Conservation (phyloP, 2,113 vertebrate genomes). For the Peromyscus maniculatus region DNA sequence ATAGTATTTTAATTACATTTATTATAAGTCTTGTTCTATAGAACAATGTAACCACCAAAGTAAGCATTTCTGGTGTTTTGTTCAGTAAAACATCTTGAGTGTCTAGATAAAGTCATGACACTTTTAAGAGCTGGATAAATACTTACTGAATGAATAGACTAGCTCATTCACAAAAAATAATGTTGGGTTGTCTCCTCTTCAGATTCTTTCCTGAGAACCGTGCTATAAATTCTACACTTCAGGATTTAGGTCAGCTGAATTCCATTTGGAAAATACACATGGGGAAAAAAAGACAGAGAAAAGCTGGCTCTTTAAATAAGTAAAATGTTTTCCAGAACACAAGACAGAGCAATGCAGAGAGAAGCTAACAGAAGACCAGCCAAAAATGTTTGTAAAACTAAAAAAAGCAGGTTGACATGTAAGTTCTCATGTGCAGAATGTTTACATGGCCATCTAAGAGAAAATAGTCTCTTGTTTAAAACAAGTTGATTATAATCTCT, state of each 20-base stretch:
- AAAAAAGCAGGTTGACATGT: background rate
- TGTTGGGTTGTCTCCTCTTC: background rate
- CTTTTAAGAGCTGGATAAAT: slow-evolving; percentile 29
- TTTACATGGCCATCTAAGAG: background rate
- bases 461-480: slow-evolving; percentile 21
- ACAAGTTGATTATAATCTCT: slow-evolving; percentile 8
- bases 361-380: background rate
- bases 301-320: slow-evolving; percentile 43
- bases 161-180: slow-evolving; percentile 32
- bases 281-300: background rate
- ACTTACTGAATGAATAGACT: slow-evolving; percentile 37
- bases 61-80: background rate
- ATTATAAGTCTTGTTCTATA: background rate
- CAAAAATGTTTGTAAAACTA: background rate
- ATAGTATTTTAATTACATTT: background rate
- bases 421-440: background rate
- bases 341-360: slow-evolving; percentile 17
- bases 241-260: slow-evolving; percentile 22
- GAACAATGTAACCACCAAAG: background rate
- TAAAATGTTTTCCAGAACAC: slow-evolving; percentile 37
- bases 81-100: background rate
- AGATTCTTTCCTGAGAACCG: slow-evolving; percentile 19
- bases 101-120: background rate
- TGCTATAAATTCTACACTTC: slow-evolving; percentile 22
- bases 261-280: slow-evolving; percentile 54